A percentile compares a stretch with the other conserved stretches of the same genome.
Evolutionary conservation across 1,140 invertebrate species (phyloP).

Genomic region (Lysiphlebus fabarum): DNA sequence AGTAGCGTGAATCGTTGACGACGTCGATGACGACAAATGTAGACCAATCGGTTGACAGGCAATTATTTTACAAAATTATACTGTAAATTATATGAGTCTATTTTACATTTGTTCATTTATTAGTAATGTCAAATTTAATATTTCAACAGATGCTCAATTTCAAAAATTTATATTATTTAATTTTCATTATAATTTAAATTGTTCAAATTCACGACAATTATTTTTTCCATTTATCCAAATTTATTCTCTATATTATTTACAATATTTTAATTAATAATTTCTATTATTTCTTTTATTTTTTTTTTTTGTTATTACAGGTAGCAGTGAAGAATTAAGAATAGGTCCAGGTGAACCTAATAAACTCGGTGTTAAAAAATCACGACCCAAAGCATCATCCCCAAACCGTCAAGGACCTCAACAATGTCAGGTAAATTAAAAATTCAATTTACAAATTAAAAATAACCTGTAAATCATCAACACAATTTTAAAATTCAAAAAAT

Average conservation of each 20-base stretch:
- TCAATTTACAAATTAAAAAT: too few relatives aligned
- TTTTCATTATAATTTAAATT: neutral
- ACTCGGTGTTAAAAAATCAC: constrained; percentile 63
- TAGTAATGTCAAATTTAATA: too few relatives aligned
- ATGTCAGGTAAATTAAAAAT: constrained; percentile 62
- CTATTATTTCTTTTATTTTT: neutral
- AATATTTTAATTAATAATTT: neutral
- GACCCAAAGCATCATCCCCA: constrained; percentile 72
- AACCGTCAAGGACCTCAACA: constrained; percentile 77
- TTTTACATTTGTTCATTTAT: too few relatives aligned
- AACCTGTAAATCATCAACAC: too few relatives aligned
- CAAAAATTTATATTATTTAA: too few relatives aligned
- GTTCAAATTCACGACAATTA: neutral
- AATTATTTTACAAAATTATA: too few relatives aligned
- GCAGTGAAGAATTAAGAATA: constrained; percentile 52
- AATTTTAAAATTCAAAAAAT: too few relatives aligned
- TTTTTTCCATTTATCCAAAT: neutral
- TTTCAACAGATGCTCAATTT: too few relatives aligned
- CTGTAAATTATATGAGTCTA: too few relatives aligned
- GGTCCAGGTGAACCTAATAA: constrained; percentile 49
- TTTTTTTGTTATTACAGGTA: constrained; percentile 43
- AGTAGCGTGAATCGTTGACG: constrained; percentile 9
- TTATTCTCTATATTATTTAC: neutral
- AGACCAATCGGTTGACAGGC: too few relatives aligned
- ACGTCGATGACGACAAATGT: too few relatives aligned